Base-by-base conservation (phyloP, 2,888 invertebrate species). In the Phlogophora meticulosa region DNA sequence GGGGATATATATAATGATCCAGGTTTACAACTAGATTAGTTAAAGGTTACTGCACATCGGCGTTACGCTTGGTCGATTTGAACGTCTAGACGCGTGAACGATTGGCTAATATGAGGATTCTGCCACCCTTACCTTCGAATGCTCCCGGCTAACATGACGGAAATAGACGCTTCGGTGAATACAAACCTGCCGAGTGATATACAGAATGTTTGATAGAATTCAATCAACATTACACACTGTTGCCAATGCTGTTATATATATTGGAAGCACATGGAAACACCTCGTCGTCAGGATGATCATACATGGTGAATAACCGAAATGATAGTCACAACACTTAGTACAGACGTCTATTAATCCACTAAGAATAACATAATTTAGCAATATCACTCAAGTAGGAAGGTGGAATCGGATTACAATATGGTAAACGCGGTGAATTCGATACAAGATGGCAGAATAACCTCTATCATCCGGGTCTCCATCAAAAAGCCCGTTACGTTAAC, bases 1-100 rank as follows among this genome's bases (percentile, higher is more conserved):
- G n/a, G n/a, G n/a, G 28, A 40, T 68, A 70, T 73, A 73, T 49
- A 72, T 73, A 76, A 75, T 74, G 61, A 72, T 74, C 71, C 63
- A 71, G 59, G 70, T 72, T 78, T 49, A 63, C 52, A 62, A 20
- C 34, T 34, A 74, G 62, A 76, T 70, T 81, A 68, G 38, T 66
- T 60, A 67, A 66, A 51, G 53, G 56, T n/a, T 55, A 58, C 17
- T 55, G 48, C 51, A 73, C 57, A 67, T 48, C 7, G 32, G 15
- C 17, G 24, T 55, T 28, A 49, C 42, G 46, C 20, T 62, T 69
- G 56, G 52, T 61, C 52, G 63, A 78, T 66, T 66, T 64, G 32
- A 24, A 17, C 24, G 63, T 57, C 56, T 66, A 51, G 56, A 64
- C 63, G 61, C 48, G 65, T 76, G 52, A 64, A 36, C 49, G 46